phyloP scores from a whole-genome alignment of 2,797 vertebrate species.

The Argya squamiceps region DNA sequence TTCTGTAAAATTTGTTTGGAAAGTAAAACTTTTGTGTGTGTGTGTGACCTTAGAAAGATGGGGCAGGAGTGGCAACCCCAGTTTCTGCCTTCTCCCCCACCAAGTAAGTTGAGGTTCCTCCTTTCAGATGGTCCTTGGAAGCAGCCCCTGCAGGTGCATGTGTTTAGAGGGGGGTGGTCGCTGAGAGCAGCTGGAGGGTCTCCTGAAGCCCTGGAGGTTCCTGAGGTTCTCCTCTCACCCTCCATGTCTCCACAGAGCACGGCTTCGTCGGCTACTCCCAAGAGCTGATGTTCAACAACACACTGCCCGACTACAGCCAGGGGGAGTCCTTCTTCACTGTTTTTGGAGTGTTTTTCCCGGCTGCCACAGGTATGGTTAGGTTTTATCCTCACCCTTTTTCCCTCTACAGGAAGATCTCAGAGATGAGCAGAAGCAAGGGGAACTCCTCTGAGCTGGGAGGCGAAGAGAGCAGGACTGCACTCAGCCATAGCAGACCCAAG shows the following conservation, averaged over 20 bases:
- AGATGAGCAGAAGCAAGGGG: background rate
- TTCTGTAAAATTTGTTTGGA: background rate
- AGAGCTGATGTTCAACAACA: constrained; percentile 86
- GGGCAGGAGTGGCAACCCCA: background rate
- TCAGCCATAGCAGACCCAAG: background rate
- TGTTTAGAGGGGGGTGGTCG: background rate
- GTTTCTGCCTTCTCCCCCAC: background rate
- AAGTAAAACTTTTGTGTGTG: background rate
- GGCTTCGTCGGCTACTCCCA: constrained; percentile 91
- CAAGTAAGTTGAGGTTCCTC: background rate
- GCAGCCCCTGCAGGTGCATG: rapidly evolving
- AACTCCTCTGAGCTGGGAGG: background rate
- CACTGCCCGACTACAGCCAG: constrained; percentile 86
- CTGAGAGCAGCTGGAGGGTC: background rate
- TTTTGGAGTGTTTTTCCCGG: constrained; percentile 97
- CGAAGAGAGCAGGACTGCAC: rapidly evolving
- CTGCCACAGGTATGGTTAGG: constrained; percentile 88
- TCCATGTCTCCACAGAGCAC: constrained; percentile 76
- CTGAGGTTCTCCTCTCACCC: background rate
- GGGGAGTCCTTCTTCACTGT: constrained; percentile 95
- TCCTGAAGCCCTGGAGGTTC: background rate
- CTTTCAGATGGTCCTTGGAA: background rate
- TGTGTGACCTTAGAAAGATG: background rate
- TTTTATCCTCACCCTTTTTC: background rate
- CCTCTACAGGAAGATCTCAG: background rate